phyloP scores from a whole-genome alignment of 2,113 vertebrate species.

The Ranitomeya imitator region DNA sequence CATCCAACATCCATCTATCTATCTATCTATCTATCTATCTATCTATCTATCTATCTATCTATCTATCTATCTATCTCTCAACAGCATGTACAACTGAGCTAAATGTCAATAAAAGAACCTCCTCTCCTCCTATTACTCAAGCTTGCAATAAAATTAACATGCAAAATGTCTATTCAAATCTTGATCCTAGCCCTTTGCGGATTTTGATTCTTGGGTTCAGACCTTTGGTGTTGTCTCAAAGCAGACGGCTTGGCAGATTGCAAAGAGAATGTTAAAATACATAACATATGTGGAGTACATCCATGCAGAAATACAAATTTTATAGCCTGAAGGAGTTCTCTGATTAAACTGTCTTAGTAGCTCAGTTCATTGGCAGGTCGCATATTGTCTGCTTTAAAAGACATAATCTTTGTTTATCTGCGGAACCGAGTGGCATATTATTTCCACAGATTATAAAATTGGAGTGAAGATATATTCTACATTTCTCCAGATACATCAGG shows the following conservation, averaged over 20 bases:
- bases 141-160: not conserved
- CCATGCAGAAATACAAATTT: slow-evolving; percentile 31
- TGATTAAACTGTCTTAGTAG: slow-evolving; percentile 24
- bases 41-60: too few species aligned
- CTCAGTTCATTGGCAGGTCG: slow-evolving; percentile 43
- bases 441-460: not conserved
- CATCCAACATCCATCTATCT: too few species aligned
- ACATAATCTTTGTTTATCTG: slow-evolving; percentile 29
- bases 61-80: too few species aligned
- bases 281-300: slow-evolving; percentile 35
- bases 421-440: not conserved
- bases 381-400: slow-evolving; percentile 23
- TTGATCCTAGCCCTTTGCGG: not conserved
- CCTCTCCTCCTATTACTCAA: not conserved
- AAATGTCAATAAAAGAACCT: not conserved
- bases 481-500: not conserved
- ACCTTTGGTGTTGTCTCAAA: not conserved
- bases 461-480: not conserved
- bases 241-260: slow-evolving; percentile 21
- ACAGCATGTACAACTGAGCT: too few species aligned
- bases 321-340: slow-evolving; percentile 13
- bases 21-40: too few species aligned
- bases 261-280: slow-evolving; percentile 21
- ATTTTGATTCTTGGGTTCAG: slow-evolving; percentile 9
- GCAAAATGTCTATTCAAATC: not conserved